phyloP scores from a whole-genome alignment of 2,888 invertebrate genomes.

The Pristionchus fissidentatus region DNA sequence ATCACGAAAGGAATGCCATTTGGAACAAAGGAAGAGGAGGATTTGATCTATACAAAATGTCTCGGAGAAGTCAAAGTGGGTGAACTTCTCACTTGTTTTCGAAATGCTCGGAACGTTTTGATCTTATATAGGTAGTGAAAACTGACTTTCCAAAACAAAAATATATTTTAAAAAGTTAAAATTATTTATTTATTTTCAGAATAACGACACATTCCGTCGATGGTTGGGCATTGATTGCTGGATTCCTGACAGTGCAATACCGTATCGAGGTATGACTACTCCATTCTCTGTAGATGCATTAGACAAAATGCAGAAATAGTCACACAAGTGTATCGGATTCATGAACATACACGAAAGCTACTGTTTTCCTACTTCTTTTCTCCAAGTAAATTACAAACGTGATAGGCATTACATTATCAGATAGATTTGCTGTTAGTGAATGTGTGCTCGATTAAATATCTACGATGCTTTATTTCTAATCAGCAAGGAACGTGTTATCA shows the following conservation, averaged over 20 bases:
- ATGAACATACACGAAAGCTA: too few species aligned
- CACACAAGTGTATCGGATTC: too few species aligned
- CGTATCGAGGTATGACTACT: slow-evolving; percentile 4
- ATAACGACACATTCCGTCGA: slow-evolving; percentile 37
- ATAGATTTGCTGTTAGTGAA: too few species aligned
- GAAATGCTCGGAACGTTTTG: too few species aligned
- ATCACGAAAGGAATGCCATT: slow-evolving; percentile 43
- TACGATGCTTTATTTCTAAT: too few species aligned
- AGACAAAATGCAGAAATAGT: not conserved
- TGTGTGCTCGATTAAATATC: too few species aligned
- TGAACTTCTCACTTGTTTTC: not conserved
- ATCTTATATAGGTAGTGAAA: too few species aligned
- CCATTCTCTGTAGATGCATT: too few species aligned
- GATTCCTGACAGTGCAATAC: slow-evolving; percentile 45
- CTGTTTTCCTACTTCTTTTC: not conserved
- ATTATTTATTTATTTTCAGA: not conserved
- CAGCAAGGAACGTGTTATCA: too few species aligned
- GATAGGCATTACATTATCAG: not conserved
- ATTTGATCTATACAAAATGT: slow-evolving; percentile 15
- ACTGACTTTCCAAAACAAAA: not conserved
- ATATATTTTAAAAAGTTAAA: not conserved
- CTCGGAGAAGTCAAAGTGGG: slow-evolving; percentile 42
- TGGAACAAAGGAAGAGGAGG: not conserved
- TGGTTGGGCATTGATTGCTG: slow-evolving; percentile 48
- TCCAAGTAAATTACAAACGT: not conserved